phyloP scores from a whole-genome alignment of 2,113 vertebrate genomes.

The Suncus etruscus region DNA sequence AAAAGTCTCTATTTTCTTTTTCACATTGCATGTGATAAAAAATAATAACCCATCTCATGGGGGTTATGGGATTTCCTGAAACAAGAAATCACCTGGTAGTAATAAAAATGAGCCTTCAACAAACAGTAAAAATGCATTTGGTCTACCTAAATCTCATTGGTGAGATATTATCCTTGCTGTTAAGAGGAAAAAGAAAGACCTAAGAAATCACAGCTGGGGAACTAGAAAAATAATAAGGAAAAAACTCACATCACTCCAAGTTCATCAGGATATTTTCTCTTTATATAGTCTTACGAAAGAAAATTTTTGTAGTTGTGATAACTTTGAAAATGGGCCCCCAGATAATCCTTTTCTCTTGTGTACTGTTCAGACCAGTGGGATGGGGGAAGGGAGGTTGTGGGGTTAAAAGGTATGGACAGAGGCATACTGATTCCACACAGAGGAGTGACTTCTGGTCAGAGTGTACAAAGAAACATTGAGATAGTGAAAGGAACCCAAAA shows the following conservation, averaged over 20 bases:
- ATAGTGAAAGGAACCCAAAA: fast-evolving
- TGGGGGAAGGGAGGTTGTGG: neutral
- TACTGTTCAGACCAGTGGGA: neutral
- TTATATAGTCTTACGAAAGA: neutral
- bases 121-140: neutral
- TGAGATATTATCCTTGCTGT: neutral
- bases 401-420: fast-evolving
- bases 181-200: neutral
- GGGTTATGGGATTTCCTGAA: conserved; percentile 25
- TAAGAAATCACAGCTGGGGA: neutral
- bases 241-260: neutral
- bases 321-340: neutral
- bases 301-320: neutral
- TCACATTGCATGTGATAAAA: conserved; percentile 3
- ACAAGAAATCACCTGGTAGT: neutral
- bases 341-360: neutral
- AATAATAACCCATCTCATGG: neutral
- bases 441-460: neutral
- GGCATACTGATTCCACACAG: neutral
- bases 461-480: neutral
- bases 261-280: neutral
- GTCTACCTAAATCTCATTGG: neutral
- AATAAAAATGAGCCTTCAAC: neutral
- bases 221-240: neutral
- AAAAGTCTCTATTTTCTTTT: neutral